Base-by-base conservation (phyloP, 2,113 vertebrate genomes). In the Acinonyx jubatus region DNA sequence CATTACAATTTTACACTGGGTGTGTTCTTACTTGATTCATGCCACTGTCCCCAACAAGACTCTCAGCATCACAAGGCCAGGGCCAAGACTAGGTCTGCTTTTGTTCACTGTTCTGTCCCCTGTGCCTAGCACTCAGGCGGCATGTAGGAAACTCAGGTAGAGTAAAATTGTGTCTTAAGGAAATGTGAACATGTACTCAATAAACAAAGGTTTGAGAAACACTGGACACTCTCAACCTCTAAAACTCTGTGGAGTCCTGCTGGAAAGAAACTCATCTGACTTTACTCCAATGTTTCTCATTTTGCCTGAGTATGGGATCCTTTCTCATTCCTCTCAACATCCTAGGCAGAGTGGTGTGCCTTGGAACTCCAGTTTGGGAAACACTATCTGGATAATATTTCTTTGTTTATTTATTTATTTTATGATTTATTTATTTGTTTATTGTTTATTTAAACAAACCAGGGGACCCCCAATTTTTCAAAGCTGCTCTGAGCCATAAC, bases 401-500 rank as follows among this genome's bases (percentile, higher is more conserved):
- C 57, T 36, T 21, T 78, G 55, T 65, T 73, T 66, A 73, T 73
- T 66, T 65, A 73, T 36, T 57, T 9, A 45, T 45, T 65, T 73
- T 66, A 73, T 73, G 55, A 73, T 36, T 57, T 25, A 73, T 36
- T 57, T 25, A 50, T 36, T 21, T 78, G 55, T 65, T 73, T 66
- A 73, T 73, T 65, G 66, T 33, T 76, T 88, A 48, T 63, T 96
- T 88, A 94, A 91, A 83, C 29, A 65, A 92, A 61, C 25, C 0
- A 41, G 27, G 16, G 41, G 81, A 50, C 11, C 6, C 41, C 41
- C 10, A 38, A 55, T 38, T 93, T 31, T 83, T 92, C 23, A 90
- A 73, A 81, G 85, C 38, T 33, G 18, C 9, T 5, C 38, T 31
- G 55, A 33, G n/a, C 76, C 45, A 15, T 4, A 4, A 23, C 2